phyloP scores from a whole-genome alignment of 1,140 invertebrate genomes.

The Xylocopa sonorina region DNA sequence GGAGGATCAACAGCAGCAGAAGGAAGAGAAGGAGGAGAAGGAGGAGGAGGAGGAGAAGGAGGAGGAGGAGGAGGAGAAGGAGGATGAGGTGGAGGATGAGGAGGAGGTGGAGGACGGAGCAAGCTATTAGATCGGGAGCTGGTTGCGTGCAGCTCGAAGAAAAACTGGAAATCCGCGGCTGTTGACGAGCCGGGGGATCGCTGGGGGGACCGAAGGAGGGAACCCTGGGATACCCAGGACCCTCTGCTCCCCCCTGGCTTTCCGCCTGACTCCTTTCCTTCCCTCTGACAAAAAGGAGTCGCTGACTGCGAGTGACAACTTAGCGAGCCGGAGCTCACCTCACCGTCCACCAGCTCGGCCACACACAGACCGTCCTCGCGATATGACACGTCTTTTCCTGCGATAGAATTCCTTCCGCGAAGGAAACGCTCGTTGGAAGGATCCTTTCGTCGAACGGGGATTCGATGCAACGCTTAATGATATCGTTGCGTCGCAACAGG shows the following conservation, averaged over 20 bases:
- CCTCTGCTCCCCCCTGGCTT: slow-evolving; percentile 32
- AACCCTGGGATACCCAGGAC: slow-evolving; percentile 56
- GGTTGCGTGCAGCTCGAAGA: slow-evolving; percentile 70
- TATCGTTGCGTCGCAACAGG: slow-evolving; percentile 44
- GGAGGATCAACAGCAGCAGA: too few relatives aligned
- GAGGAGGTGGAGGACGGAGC: slow-evolving; percentile 49
- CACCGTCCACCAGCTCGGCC: slow-evolving; percentile 70
- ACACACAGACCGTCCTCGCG: slow-evolving; percentile 72
- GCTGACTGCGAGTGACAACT: slow-evolving; percentile 78
- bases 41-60: background rate
- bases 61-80: background rate
- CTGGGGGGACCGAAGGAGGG: slow-evolving; percentile 48
- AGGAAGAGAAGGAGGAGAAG: background rate
- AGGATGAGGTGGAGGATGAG: slow-evolving; percentile 4
- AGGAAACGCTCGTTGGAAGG: slow-evolving; percentile 43
- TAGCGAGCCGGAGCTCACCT: slow-evolving; percentile 78
- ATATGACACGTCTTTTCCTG: slow-evolving; percentile 67
- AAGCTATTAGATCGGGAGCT: slow-evolving; percentile 77
- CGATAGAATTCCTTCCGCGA: slow-evolving; percentile 64
- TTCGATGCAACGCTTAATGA: slow-evolving; percentile 37
- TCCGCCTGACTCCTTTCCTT: slow-evolving; percentile 51
- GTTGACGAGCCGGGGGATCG: slow-evolving; percentile 69
- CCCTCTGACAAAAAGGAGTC: slow-evolving; percentile 71
- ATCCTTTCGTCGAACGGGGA: slow-evolving; percentile 44
- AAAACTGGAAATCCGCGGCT: slow-evolving; percentile 78